These are phyloP conservation scores for Todiramphus saurophagus DNA, from an alignment of 2,113 vertebrate species.

Conservation along the genomic window DNA sequence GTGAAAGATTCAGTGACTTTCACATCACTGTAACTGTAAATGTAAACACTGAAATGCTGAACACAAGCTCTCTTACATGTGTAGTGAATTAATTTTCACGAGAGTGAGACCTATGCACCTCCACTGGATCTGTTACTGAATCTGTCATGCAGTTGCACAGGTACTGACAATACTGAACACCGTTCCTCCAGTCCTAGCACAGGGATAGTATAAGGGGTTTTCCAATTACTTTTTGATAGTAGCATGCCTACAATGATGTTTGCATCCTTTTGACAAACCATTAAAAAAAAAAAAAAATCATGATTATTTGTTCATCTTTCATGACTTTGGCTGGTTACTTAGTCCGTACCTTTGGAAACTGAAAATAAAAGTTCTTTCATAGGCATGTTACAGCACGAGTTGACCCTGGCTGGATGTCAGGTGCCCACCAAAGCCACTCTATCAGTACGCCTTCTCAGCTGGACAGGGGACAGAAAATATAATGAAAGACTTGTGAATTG, in stretches of 20 bases:
- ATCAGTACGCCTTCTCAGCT: too few relatives aligned
- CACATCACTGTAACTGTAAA: neutral
- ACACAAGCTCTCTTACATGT: neutral
- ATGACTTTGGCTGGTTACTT: neutral
- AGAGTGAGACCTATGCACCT: neutral
- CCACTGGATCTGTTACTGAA: neutral
- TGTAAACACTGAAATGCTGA: neutral
- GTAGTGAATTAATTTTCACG: neutral
- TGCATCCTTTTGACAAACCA: neutral
- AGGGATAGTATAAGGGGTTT: neutral
- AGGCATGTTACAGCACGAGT: neutral
- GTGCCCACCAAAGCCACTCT: too few relatives aligned
- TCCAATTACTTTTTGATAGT: neutral
- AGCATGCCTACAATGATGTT: neutral
- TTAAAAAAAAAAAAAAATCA: neutral
- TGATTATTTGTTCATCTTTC: neutral
- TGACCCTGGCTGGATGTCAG: too few relatives aligned
- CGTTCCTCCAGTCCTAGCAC: rapidly evolving
- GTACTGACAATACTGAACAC: neutral
- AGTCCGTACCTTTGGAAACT: neutral
- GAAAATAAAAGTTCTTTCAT: neutral
- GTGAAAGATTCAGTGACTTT: neutral
- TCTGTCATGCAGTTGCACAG: neutral
- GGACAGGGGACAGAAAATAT: too few relatives aligned
- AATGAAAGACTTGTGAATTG: too few relatives aligned